Base-by-base conservation (phyloP, 2,888 invertebrate genomes). In the Isotomurus palustris region DNA sequence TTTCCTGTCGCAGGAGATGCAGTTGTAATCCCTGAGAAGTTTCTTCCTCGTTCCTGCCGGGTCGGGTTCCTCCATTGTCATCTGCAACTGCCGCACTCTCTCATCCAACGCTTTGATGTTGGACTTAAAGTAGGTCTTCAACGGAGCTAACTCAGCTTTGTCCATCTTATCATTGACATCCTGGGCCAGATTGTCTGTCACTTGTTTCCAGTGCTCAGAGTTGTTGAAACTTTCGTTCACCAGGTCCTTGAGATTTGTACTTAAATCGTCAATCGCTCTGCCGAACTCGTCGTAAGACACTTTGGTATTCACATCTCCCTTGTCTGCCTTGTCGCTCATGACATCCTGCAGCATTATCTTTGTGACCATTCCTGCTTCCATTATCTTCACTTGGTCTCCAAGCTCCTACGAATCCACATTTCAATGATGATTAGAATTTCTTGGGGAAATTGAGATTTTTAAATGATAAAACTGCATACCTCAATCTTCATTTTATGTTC, bases 31-130 rank as follows among this genome's bases (percentile, higher is more conserved):
- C 44, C 58, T 60, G 8, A 70, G 51, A 8, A 70, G 43, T 45
- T 67, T 67, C 60, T 66, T 68, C 38, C 70, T 57, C 1, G 70
- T 70, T 35, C 68, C 70, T 17, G 70, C 68, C 55, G 70, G 70
- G 52, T 70, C 70, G 1, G 70, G 70, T 56, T 66, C 68, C 21
- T 70, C 66, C 10, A 70, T 25, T 32, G 64, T 56, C 21, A 36
- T 19, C 5, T 55, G 53, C 17, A 70, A 40, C 10, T 40, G 40
- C 14, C 35, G 56, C 6, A 70, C 67, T 24, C 59, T 56, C 1
- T 67, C 65, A 21, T 68, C 70, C 17, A 70, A 19, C 2, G 35
- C 38, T 28, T 61, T 60, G 45, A 68, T 38, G 47, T 70, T 66
- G 36, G 53, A 47, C 53, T 67, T 68, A 54, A 70, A 70, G 25